These are phyloP conservation scores for Astropecten irregularis DNA, from an alignment of 53 echinoderm and acorn worm species.

Conservation along the genomic window DNA sequence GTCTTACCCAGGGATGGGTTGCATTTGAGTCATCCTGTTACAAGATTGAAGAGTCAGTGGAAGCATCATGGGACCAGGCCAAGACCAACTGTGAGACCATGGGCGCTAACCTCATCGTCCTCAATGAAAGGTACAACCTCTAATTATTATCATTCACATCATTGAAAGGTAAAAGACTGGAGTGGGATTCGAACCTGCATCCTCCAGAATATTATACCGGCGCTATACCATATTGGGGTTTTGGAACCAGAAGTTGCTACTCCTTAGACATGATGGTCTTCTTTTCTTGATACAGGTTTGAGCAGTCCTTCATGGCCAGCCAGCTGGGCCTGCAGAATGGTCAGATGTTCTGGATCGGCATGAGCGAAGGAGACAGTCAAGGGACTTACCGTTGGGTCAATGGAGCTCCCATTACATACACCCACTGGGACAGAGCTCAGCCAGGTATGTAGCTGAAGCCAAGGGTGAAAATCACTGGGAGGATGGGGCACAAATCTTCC, in stretches of 20 bases:
- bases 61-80: slow-evolving; percentile 58
- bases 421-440: slow-evolving; percentile 80
- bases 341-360: slow-evolving; percentile 77
- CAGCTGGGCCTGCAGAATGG: slow-evolving; percentile 77
- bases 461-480: too few relatives aligned
- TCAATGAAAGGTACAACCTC: slow-evolving; percentile 55
- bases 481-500: neutral
- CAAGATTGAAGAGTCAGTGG: slow-evolving; percentile 13
- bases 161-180: slow-evolving; percentile 7
- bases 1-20: slow-evolving; percentile 65
- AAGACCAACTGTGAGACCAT: slow-evolving; percentile 40
- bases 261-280: too few relatives aligned
- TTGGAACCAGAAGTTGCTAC: too few relatives aligned
- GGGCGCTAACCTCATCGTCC: slow-evolving; percentile 30
- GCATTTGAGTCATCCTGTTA: slow-evolving; percentile 72
- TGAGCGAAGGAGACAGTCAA: slow-evolving; percentile 51
- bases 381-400: slow-evolving; percentile 79
- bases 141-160: too few relatives aligned
- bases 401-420: slow-evolving; percentile 69
- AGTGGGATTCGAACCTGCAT: too few relatives aligned
- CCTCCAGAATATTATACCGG: too few relatives aligned
- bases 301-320: slow-evolving; percentile 83
- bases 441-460: too few relatives aligned
- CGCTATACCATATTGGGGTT: too few relatives aligned
- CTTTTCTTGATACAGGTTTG: too few relatives aligned